A percentile compares a stretch with the other conserved stretches of the same genome.
These are phyloP conservation scores for Petrocephalus schoutedeni DNA, from an alignment of 2,797 vertebrate genomes.

Conservation along the genomic window DNA sequence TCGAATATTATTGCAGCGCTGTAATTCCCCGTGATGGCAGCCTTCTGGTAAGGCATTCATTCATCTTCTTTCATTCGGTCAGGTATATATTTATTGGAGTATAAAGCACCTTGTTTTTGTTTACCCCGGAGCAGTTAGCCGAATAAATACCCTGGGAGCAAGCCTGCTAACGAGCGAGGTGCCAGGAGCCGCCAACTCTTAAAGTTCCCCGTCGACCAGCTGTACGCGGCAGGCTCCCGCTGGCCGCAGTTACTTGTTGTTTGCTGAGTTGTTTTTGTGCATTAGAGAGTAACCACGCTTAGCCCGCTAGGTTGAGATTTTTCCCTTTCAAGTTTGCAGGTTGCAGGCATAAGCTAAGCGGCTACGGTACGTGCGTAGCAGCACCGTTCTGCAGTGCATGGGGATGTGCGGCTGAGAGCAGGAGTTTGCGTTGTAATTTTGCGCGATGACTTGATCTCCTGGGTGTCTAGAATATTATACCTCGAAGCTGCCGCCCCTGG, in stretches of 20 bases:
- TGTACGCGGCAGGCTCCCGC: not conserved
- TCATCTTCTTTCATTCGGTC: not conserved
- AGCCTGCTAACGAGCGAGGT: not conserved
- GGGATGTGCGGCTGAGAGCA: not conserved
- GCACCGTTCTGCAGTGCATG: not conserved
- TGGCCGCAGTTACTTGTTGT: not conserved
- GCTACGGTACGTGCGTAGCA: not conserved
- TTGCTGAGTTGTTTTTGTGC: not conserved
- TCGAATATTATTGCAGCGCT: slow-evolving; percentile 47
- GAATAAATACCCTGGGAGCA: not conserved
- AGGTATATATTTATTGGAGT: not conserved
- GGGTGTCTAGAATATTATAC: not conserved
- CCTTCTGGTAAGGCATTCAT: slow-evolving; percentile 41
- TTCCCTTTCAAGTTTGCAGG: not conserved
- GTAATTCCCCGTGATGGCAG: slow-evolving; percentile 44
- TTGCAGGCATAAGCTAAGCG: not conserved
- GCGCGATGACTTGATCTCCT: not conserved
- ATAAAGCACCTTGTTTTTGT: not conserved
- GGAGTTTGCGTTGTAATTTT: not conserved
- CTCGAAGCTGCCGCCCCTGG: not conserved
- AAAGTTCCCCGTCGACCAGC: not conserved
- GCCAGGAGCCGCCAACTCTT: not conserved
- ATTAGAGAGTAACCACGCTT: not conserved
- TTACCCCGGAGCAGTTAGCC: not conserved
- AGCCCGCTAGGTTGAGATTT: not conserved